Percentiles rank a stretch among this genome's conserved stretches.
Evolutionary conservation across 2,797 vertebrate genomes (phyloP).

Genomic region (Scolopax rusticola): DNA sequence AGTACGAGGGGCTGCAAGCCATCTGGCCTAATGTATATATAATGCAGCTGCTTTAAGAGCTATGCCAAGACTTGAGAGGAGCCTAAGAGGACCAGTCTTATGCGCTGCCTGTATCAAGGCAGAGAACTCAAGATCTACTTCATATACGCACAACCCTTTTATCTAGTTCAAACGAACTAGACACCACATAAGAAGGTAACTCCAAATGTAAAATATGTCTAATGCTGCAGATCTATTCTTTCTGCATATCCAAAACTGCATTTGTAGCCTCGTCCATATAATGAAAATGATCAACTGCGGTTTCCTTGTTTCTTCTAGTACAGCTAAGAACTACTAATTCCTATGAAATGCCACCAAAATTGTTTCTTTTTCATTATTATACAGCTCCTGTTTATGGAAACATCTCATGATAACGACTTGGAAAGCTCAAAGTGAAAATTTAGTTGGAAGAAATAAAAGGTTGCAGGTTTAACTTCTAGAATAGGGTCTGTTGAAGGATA

Average conservation of each 20-base stretch:
- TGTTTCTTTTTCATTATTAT: neutral
- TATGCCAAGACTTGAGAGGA: neutral
- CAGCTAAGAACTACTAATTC: neutral
- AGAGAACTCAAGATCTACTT: neutral
- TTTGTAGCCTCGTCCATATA: neutral
- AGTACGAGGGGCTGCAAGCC: neutral
- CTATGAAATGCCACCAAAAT: neutral
- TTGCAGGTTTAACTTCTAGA: neutral
- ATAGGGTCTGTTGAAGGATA: neutral
- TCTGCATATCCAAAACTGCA: neutral
- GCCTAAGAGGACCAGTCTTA: neutral
- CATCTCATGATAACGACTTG: neutral
- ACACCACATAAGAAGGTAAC: neutral
- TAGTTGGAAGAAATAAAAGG: neutral
- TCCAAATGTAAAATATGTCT: neutral
- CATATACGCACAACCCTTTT: fast-evolving
- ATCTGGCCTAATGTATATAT: neutral
- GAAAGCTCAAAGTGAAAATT: neutral
- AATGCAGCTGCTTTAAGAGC: neutral
- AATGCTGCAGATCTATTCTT: neutral
- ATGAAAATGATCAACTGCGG: neutral
- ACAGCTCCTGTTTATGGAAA: neutral
- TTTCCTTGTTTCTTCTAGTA: neutral
- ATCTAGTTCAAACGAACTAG: neutral
- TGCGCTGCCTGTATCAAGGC: neutral